Conservation (phyloP, 1,140 invertebrate species). For the Scylla paramamosain region DNA sequence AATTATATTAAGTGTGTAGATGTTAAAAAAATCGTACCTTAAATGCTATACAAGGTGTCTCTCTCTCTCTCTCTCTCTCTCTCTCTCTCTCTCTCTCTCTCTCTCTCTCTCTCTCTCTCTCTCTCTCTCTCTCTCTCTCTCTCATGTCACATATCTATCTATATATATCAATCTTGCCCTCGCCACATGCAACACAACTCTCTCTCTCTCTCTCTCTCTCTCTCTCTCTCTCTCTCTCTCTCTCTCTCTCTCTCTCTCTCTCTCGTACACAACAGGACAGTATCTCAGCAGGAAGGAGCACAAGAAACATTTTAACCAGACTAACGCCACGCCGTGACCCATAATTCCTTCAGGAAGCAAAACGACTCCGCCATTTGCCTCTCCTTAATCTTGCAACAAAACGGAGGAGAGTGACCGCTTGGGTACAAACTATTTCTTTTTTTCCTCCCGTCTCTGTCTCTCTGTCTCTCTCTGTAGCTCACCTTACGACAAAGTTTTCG, state of each 20-base stretch:
- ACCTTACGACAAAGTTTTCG: neutral
- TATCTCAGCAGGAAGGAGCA: neutral
- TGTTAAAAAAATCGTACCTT: too few relatives aligned
- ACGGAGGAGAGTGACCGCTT: neutral
- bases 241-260: too few relatives aligned
- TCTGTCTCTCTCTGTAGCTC: neutral
- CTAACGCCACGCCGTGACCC: neutral
- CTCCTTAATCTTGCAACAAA: too few relatives aligned
- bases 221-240: too few relatives aligned
- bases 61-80: conserved; percentile 8
- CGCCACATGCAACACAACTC: too few relatives aligned
- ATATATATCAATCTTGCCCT: neutral
- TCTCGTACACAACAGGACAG: neutral
- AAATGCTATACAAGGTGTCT: too few relatives aligned
- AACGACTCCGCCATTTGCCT: neutral
- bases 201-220: too few relatives aligned
- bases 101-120: neutral
- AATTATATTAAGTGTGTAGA: too few relatives aligned
- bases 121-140: neutral
- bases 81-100: neutral
- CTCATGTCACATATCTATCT: neutral
- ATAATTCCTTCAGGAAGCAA: neutral
- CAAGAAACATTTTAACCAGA: neutral
- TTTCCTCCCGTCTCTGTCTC: neutral
- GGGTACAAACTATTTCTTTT: neutral